Evolutionary conservation across 2,888 invertebrate genomes (phyloP), one percentile per base, ranked within the genome.

Genomic region (Synanthedon myopaeformis): DNA sequence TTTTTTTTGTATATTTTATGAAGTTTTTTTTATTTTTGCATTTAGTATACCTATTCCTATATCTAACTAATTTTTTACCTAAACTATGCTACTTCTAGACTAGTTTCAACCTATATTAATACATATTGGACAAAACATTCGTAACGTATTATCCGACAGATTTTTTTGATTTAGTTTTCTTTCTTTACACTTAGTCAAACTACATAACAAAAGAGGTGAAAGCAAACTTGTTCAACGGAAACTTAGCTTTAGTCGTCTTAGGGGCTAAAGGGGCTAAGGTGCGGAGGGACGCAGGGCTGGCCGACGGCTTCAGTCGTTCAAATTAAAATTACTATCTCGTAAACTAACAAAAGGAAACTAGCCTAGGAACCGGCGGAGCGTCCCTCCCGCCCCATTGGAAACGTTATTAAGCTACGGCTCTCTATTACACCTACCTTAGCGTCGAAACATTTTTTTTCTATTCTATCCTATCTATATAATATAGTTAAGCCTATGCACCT

Each of bases 61-160:
- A 87, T 81, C 88, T 88, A 88, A 81, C 86, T 87, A 88, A 83
- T 76, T 85, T 81, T 72, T 82, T 87, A 87, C 68, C 89, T 89
- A 89, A 79, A 78, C 86, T 89, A 89, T 81, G 72, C 89, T 89
- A 89, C 80, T 77, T 85, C 88, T 88, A 88, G 88, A 88, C 88
- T 88, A 88, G 88, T 87, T 76, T 83, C 87, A 82, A 82, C 79
- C 84, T 86, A 84, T 80, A 81, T 72, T 83, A 85, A 82, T 86
- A 86, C 85, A 84, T 82, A 80, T 81, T 88, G 88, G 88, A 88
- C 88, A 88, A 86, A 81, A 88, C 84, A 72, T 74, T 82, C 79
- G 81, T 83, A 82, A 80, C 80, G 77, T 82, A 79, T 76, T 73
- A 72, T 79, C 76, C 70, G 75, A 75, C 73, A 65, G 75, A 66